phyloP scores from a whole-genome alignment of 2,888 invertebrate species.

The Caenorhabditis auriculariae region DNA sequence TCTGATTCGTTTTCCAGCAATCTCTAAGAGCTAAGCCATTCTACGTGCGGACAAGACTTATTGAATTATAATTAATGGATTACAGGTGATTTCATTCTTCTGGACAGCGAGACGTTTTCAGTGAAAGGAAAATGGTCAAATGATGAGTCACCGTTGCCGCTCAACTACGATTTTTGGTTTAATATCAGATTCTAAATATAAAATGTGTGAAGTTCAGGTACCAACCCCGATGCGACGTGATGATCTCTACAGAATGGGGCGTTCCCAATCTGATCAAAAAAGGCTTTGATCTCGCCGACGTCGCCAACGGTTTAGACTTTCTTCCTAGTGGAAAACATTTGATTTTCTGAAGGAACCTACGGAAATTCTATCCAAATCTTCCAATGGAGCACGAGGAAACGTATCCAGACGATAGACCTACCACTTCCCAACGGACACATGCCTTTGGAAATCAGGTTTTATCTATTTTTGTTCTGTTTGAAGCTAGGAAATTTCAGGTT shows the following conservation, averaged over 20 bases:
- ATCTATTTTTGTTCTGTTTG: too few relatives aligned
- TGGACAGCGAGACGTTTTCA: constrained; percentile 80
- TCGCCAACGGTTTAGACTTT: constrained; percentile 63
- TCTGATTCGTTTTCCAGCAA: too few relatives aligned
- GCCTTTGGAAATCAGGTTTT: too few relatives aligned
- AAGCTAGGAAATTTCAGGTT: too few relatives aligned
- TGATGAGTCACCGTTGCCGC: constrained; percentile 71
- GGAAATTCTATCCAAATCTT: too few relatives aligned
- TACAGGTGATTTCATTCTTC: constrained; percentile 77
- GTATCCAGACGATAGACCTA: too few relatives aligned
- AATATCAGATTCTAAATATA: background rate
- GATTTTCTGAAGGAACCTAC: too few relatives aligned
- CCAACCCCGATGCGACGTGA: constrained; percentile 80
- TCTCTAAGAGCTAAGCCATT: too few relatives aligned
- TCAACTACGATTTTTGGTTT: constrained; percentile 75
- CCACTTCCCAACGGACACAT: too few relatives aligned
- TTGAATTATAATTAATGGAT: background rate
- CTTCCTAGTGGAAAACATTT: too few relatives aligned
- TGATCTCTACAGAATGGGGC: constrained; percentile 88
- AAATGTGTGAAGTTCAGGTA: constrained; percentile 30
- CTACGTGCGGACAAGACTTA: background rate
- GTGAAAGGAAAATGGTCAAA: constrained; percentile 70
- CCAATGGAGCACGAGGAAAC: too few relatives aligned
- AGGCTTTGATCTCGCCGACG: constrained; percentile 70
- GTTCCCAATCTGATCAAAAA: constrained; percentile 74